phyloP scores from a whole-genome alignment of 2,888 invertebrate species.

The Lypha dubia region DNA sequence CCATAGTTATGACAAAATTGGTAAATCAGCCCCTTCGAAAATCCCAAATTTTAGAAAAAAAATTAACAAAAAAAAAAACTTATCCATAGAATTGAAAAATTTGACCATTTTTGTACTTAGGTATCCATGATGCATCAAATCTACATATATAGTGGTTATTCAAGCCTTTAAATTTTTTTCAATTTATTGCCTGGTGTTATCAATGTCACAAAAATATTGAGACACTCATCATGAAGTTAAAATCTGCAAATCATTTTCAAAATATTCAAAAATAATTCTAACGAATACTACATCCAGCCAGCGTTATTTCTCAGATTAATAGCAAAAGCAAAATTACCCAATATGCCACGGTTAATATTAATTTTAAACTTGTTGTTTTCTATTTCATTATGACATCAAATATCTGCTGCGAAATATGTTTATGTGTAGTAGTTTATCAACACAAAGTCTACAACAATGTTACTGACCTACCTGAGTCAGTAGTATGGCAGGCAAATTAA shows the following conservation, averaged over 20 bases:
- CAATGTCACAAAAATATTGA: neutral
- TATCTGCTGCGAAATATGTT: neutral
- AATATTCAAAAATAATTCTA: neutral
- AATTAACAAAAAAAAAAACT: too few species aligned
- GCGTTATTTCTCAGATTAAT: conserved; percentile 17
- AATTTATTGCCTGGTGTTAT: too few species aligned
- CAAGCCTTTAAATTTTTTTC: too few species aligned
- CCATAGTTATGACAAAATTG: too few species aligned
- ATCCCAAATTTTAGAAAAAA: too few species aligned
- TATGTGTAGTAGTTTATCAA: conserved; percentile 9
- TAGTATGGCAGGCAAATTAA: neutral
- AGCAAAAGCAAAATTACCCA: conserved; percentile 32
- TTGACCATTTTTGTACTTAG: too few species aligned
- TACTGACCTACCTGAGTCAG: conserved; percentile 54
- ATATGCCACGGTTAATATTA: neutral
- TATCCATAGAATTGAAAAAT: too few species aligned
- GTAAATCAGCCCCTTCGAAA: too few species aligned
- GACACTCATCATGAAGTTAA: neutral
- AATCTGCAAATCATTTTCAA: neutral
- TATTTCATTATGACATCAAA: conserved; percentile 13
- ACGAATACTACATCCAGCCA: neutral
- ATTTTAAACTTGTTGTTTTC: conserved; percentile 12
- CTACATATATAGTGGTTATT: too few species aligned
- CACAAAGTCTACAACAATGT: conserved; percentile 29
- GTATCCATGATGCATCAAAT: too few species aligned